Percentiles rank a stretch among this genome's conserved stretches.
These are phyloP conservation scores for Cossypha niveicapilla DNA, from an alignment of 2,797 vertebrate species.

Conservation along the genomic window DNA sequence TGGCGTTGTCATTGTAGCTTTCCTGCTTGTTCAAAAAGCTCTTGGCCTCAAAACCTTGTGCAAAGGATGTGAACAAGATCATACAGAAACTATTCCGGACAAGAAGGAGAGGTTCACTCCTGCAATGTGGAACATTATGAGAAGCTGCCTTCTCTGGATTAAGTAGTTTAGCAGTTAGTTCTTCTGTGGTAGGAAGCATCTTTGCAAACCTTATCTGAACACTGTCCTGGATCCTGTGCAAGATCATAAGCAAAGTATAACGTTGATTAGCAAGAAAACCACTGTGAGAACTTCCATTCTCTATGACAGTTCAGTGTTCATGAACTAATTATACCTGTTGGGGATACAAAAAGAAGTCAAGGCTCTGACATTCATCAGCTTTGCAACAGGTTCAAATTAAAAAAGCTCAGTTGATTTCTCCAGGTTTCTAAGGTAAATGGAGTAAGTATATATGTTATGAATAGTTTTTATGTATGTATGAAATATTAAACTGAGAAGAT, in stretches of 20 bases:
- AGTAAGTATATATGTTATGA: neutral
- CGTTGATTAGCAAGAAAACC: neutral
- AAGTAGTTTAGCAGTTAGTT: neutral
- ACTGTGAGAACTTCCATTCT: neutral
- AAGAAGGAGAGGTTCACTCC: neutral
- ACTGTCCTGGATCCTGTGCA: neutral
- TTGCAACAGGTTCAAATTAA: neutral
- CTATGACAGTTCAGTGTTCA: neutral
- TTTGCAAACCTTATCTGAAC: neutral
- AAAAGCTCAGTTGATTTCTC: neutral
- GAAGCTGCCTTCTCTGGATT: neutral
- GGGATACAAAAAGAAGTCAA: neutral
- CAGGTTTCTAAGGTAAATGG: neutral
- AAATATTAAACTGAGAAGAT: neutral
- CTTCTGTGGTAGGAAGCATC: neutral
- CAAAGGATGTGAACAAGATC: neutral
- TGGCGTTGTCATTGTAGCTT: accelerated
- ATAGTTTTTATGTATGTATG: neutral
- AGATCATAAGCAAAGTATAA: neutral
- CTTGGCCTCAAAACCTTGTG: neutral
- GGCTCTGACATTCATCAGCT: neutral
- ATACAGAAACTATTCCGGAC: neutral
- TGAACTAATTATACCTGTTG: neutral
- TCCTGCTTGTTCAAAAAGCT: neutral
- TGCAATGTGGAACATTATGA: neutral